These are phyloP conservation scores for Drosophila quinaria DNA, from an alignment of 2,888 invertebrate genomes.

Conservation along the genomic window DNA sequence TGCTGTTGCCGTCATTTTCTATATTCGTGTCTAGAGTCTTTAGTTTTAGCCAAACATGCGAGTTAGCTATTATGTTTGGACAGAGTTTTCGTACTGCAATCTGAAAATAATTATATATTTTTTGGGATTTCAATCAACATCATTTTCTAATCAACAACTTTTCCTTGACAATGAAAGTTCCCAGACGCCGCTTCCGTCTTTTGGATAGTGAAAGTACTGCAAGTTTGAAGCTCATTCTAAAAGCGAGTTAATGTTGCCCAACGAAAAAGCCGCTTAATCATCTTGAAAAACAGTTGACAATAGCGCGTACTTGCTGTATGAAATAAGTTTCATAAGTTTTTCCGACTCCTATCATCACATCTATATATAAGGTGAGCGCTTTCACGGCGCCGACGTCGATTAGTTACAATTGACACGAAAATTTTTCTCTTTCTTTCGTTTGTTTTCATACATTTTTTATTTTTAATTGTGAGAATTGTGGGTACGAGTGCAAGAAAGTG, in stretches of 20 bases:
- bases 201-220: slow-evolving; percentile 64
- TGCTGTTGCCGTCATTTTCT: slow-evolving; percentile 10
- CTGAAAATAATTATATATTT: slow-evolving; percentile 59
- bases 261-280: slow-evolving; percentile 67
- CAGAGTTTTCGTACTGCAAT: slow-evolving; percentile 35
- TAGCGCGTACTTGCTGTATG: slow-evolving; percentile 31
- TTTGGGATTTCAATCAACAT: slow-evolving; percentile 52
- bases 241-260: slow-evolving; percentile 62
- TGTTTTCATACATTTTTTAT: slow-evolving; percentile 62
- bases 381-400: slow-evolving; percentile 74
- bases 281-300: slow-evolving; percentile 77
- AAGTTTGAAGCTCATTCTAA: slow-evolving; percentile 62
- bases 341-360: slow-evolving; percentile 34
- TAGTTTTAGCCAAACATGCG: slow-evolving; percentile 30
- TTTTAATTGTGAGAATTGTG: slow-evolving; percentile 80
- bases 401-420: slow-evolving; percentile 79
- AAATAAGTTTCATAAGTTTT: slow-evolving; percentile 65
- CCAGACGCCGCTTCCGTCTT: slow-evolving; percentile 34
- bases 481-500: slow-evolving; percentile 60
- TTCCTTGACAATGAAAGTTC: slow-evolving; percentile 53
- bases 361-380: slow-evolving; percentile 61
- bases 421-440: slow-evolving; percentile 57
- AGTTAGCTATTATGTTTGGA: slow-evolving; percentile 16
- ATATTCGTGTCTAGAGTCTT: slow-evolving; percentile 53
- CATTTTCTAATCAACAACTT: slow-evolving; percentile 72